A percentile compares a stretch with the other conserved stretches of the same genome.
Conservation (phyloP, 2,888 invertebrate genomes). For the Diaphora mendica region DNA sequence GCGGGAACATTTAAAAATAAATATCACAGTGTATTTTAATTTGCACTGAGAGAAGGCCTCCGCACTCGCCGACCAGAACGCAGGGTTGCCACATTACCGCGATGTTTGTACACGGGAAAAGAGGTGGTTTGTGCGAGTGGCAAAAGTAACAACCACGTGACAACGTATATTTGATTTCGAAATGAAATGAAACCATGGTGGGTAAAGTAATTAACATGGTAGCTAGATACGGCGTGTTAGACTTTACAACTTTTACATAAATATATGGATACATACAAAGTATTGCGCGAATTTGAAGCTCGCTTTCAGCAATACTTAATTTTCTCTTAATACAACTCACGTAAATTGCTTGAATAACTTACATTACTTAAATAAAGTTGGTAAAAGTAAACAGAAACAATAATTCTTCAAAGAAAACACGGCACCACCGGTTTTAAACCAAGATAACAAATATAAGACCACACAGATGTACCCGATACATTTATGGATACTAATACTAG, state of each 20-base stretch:
- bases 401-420: too few species aligned
- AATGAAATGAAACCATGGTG: neutral
- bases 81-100: slow-evolving; percentile 27
- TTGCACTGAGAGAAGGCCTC: slow-evolving; percentile 54
- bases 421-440: too few species aligned
- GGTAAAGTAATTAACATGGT: slow-evolving; percentile 1
- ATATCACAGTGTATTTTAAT: slow-evolving; percentile 68
- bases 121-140: neutral
- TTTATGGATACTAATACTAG: neutral
- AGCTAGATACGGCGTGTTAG: neutral
- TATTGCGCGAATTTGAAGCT: neutral
- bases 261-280: neutral
- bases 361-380: neutral
- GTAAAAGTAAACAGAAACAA: neutral
- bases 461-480: neutral
- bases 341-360: neutral
- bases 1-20: slow-evolving; percentile 64
- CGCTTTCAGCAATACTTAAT: neutral
- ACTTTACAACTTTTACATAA: neutral
- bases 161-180: slow-evolving; percentile 3
- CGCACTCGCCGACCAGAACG: slow-evolving; percentile 27
- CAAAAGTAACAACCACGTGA: neutral
- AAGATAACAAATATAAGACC: too few species aligned
- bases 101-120: neutral
- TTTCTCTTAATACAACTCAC: neutral